phyloP scores from a whole-genome alignment of 2,888 invertebrate genomes.

The Auanema sp. region DNA sequence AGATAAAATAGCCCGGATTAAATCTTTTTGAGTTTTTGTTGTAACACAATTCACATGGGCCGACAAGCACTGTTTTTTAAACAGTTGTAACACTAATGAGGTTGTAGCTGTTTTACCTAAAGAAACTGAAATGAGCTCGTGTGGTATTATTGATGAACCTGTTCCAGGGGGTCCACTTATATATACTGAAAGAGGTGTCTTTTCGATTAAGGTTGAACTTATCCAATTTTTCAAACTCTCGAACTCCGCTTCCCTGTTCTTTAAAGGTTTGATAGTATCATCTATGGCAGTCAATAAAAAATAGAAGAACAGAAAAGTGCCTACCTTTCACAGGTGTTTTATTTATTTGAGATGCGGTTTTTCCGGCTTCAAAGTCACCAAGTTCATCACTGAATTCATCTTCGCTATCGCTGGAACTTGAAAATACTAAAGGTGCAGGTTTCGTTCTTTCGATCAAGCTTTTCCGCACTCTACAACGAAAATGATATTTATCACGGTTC shows the following conservation, averaged over 20 bases:
- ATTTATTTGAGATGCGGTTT: neutral
- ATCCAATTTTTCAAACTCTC: conserved; percentile 75
- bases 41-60: conserved; percentile 48
- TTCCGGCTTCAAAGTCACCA: neutral
- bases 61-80: conserved; percentile 17
- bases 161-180: conserved; percentile 96
- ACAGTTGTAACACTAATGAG: conserved; percentile 34
- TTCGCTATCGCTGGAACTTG: neutral
- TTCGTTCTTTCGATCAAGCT: conserved; percentile 1
- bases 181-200: conserved; percentile 81
- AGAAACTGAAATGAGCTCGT: neutral
- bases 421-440: neutral
- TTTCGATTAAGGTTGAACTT: conserved; percentile 72
- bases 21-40: conserved; percentile 23
- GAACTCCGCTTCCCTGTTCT: conserved; percentile 80
- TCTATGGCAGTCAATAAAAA: neutral
- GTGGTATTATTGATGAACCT: conserved; percentile 76
- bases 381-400: no score
- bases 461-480: conserved; percentile 8
- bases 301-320: neutral
- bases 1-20: conserved; percentile 30
- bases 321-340: neutral
- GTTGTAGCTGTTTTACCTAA: conserved; percentile 55
- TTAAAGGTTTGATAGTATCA: conserved; percentile 20
- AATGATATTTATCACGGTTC: no score